Percentiles rank a stretch among this genome's conserved stretches.
Evolutionary conservation across 2,113 vertebrate genomes (phyloP).

Genomic region (Rhea americana): DNA sequence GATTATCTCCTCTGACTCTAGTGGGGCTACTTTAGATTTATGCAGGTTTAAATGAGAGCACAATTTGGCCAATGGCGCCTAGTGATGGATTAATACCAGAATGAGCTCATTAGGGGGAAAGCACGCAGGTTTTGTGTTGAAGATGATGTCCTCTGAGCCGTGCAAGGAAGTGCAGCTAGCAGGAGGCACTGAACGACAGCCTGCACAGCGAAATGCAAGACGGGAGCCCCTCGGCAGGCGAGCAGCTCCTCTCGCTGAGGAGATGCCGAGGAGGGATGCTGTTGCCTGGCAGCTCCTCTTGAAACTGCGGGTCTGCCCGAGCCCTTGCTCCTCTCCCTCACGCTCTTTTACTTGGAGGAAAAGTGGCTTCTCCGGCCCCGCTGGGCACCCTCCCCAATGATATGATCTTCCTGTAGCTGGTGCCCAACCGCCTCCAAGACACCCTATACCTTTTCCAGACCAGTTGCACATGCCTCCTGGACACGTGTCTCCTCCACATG

Average conservation of each 20-base stretch:
- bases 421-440: neutral
- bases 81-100: neutral
- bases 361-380: neutral
- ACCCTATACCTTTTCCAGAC: neutral
- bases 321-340: accelerated
- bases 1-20: neutral
- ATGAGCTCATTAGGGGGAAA: neutral
- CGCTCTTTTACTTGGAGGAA: neutral
- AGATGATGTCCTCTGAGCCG: neutral
- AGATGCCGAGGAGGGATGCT: neutral
- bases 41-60: neutral
- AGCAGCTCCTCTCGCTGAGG: neutral
- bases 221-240: accelerated
- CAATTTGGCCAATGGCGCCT: neutral
- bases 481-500: accelerated
- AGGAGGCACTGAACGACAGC: neutral
- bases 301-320: neutral
- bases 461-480: accelerated
- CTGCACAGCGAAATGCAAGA: neutral
- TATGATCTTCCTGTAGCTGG: accelerated
- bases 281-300: neutral
- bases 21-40: neutral
- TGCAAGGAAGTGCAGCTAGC: neutral
- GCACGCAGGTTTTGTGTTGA: neutral
- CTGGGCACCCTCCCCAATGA: neutral